A percentile compares a stretch with the other conserved stretches of the same genome.
Evolutionary conservation across 1,140 invertebrate species (phyloP).

Genomic region (Lamellibrachia luymesi): DNA sequence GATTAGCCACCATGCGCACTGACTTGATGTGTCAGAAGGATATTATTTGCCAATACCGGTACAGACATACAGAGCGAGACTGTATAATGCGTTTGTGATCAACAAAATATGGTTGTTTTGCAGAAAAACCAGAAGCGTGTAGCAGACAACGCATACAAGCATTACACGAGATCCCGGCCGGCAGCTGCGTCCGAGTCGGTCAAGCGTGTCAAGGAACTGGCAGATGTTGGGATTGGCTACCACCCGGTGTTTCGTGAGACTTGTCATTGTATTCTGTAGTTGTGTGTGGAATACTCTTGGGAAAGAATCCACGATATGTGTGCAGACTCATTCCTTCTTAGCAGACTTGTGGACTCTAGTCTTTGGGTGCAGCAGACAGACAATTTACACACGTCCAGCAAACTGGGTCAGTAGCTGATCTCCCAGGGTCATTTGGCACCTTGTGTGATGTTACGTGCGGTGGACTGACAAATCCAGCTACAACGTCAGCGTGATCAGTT

Average conservation of each 20-base stretch:
- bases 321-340: not conserved
- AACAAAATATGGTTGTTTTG: not conserved
- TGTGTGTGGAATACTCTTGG: not conserved
- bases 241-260: conserved; percentile 63
- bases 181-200: conserved; percentile 85
- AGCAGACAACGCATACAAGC: conserved; percentile 83
- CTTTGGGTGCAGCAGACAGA: conserved; percentile 21
- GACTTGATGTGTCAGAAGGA: too few species aligned
- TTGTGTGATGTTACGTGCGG: too few species aligned
- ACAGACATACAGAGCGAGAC: too few species aligned
- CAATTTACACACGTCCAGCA: conserved; percentile 51
- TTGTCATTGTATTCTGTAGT: not conserved
- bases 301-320: not conserved
- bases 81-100: too few species aligned
- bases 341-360: too few species aligned
- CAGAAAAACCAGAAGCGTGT: conserved; percentile 62
- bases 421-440: too few species aligned
- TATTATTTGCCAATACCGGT: too few species aligned
- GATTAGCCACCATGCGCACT: too few species aligned
- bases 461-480: too few species aligned
- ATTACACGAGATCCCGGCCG: conserved; percentile 84
- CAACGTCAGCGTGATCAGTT: too few species aligned
- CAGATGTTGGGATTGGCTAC: conserved; percentile 61
- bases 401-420: not conserved
- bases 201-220: conserved; percentile 70